Evolutionary conservation across 2,797 vertebrate species (phyloP).

Genomic region (Enoplosus armatus): DNA sequence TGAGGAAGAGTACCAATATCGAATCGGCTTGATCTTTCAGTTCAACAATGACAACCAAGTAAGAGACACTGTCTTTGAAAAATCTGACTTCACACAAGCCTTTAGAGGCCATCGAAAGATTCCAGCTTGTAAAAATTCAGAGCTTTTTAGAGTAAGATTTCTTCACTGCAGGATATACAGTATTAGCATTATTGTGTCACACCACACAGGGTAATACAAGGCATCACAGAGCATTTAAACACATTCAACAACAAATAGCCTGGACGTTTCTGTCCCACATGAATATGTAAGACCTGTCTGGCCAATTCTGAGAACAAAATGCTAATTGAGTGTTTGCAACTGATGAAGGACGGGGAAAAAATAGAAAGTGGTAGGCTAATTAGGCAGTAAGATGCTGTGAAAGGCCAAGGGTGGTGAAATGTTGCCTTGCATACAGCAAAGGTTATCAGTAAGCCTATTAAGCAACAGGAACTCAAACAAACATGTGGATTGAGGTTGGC

Average conservation of each 20-base stretch:
- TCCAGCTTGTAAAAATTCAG: not conserved
- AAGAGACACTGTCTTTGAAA: not conserved
- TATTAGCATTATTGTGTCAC: not conserved
- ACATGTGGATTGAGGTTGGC: conserved; percentile 52
- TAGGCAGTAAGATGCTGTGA: not conserved
- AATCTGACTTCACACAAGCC: too few species aligned
- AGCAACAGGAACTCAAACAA: conserved; percentile 52
- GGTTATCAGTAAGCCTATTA: conserved; percentile 47
- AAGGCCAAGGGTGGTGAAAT: conserved; percentile 15
- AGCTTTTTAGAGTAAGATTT: not conserved
- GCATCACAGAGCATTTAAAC: not conserved
- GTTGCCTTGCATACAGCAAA: conserved; percentile 5
- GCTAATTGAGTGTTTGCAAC: not conserved
- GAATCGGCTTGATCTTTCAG: conserved; percentile 1
- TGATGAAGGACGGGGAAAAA: not conserved
- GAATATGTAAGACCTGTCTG: not conserved
- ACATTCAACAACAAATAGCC: not conserved
- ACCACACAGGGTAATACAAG: not conserved
- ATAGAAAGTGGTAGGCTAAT: not conserved
- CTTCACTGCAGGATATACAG: not conserved
- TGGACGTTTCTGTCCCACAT: not conserved
- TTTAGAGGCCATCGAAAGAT: not conserved
- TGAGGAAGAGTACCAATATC: not conserved
- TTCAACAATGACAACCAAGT: not conserved
- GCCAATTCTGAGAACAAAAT: not conserved